Evolutionary conservation across 1,140 invertebrate genomes (phyloP), one percentile per base, ranked within the genome.

Genomic region (Amyelois transitella): DNA sequence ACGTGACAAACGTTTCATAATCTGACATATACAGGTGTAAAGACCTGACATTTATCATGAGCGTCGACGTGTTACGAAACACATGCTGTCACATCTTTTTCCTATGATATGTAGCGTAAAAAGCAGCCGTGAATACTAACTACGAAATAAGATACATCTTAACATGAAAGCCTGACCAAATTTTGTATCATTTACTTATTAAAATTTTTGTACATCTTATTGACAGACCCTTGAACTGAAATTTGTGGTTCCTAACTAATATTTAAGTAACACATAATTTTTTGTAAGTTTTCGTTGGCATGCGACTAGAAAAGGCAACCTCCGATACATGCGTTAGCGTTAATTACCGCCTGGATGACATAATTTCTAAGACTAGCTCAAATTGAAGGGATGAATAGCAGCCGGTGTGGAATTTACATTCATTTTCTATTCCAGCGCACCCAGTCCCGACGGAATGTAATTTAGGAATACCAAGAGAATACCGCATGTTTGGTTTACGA

Each of bases 361-460:
- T 38, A 18, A 52, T 52, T 45, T 24, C 53, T 38, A 12, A 38
- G 17, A 14, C 32, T 14, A 44, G 57, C 55, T 45, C 49, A 44
- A 60, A 70, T 64, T 64, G 62, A 60, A 44, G 45, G 48, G 38
- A 54, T 51, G 43, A 59, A 58, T 43, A 52, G 50, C 18, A 50
- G 14, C 44, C 32, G 62, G 63, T 53, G 52, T 57, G 60, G 63
- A 64, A 72, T 69, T 72, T 68, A 66, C 66, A 75, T 75, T 72
- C 62, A 75, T 72, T 71, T 72, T 70, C 61, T 58, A 51, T 59
- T 43, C 51, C 32, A 43, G 43, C 53, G 60, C 43, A 50, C 54
- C 45, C 18, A 19, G 60, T 22, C 61, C 58, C 52, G n/a, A 43
- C 43, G 43, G 44, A 54, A 53, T 48, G 43, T 47, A 54, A 54